Evolutionary conservation across 2,797 vertebrate genomes (phyloP), one percentile per base, ranked within the genome.

Genomic region (Cynopterus sphinx): DNA sequence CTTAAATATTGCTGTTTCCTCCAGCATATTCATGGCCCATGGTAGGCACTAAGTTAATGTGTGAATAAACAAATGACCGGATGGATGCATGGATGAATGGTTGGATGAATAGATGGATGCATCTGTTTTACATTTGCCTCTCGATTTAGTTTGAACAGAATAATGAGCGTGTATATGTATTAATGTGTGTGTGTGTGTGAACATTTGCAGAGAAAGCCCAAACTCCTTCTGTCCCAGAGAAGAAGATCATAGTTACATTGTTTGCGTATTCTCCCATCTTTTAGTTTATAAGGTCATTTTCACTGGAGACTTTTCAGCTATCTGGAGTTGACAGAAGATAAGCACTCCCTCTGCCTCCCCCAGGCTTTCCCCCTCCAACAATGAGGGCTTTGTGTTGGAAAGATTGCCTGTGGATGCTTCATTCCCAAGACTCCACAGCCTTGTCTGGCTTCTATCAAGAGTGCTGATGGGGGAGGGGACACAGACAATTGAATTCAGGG

Each of bases 261-360:
- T 97, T 97, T 96, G 87, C 91, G 91, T 97, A 94, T 96, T 28
- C 97, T 97, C 97, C 98, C 96, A 96, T 98, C 98, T 99, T 97
- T 98, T 98, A 98, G 98, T 98, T 98, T 98, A 94, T 97, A 98
- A 96, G 98, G 98, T 99, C 99, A 99, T 99, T 99, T 99, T 99
- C 99, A 99, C 98, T 85, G 63, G 94, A 97, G 98, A 98, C 99
- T 98, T 99, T 99, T 99, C 98, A 99, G 98, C 98, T 99, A 99
- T 99, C 99, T 99, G 98, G 98, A 95, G 33, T 87, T 94, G 97
- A 99, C 99, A 99, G 99, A 99, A 99, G 98, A 98, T 99, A 98
- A 98, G 81, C 88, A 75, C 43, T 95, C 97, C 98, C 96, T 98
- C 97, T 95, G 97, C 77, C 94, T 94, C 93, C 97, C 92, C 97